These are phyloP conservation scores for Nylanderia fulva DNA, from an alignment of 1,140 invertebrate genomes.

Conservation along the genomic window DNA sequence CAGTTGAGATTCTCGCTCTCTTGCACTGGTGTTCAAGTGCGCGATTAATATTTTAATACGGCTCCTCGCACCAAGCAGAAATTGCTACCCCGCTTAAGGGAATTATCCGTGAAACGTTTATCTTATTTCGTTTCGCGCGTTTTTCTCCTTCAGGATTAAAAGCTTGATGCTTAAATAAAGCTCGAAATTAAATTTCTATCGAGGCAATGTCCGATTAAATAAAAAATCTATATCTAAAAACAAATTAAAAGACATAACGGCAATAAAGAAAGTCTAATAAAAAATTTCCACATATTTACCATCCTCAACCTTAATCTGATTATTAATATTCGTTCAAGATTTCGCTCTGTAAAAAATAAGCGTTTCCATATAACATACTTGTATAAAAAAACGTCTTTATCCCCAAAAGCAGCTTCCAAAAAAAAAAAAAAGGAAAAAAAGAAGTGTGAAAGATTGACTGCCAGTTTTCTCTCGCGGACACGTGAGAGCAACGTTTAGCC, in stretches of 20 bases:
- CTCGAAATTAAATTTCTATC: slow-evolving; percentile 5
- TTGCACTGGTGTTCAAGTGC: slow-evolving; percentile 24
- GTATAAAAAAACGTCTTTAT: neutral
- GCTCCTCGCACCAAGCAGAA: slow-evolving; percentile 1
- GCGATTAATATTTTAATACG: slow-evolving; percentile 55
- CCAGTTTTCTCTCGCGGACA: neutral
- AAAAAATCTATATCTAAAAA: too few relatives aligned
- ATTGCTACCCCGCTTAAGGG: slow-evolving; percentile 22
- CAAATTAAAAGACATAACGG: too few relatives aligned
- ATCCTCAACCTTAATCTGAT: neutral
- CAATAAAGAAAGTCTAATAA: neutral
- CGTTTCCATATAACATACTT: too few relatives aligned
- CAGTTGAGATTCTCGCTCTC: slow-evolving; percentile 19
- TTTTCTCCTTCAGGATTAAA: neutral
- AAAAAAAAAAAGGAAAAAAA: neutral
- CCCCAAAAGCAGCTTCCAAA: neutral
- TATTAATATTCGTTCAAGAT: neutral
- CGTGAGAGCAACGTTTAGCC: neutral
- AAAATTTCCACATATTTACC: neutral
- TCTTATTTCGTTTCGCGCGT: slow-evolving; percentile 36
- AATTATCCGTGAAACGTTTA: slow-evolving; percentile 37
- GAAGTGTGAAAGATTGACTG: slow-evolving; percentile 34
- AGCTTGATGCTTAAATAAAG: slow-evolving; percentile 8
- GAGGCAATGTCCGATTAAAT: neutral
- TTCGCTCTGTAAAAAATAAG: neutral